A percentile compares a stretch with the other conserved stretches of the same genome.
Conservation (phyloP, 2,888 invertebrate genomes). For the Andrena trimmerana region DNA sequence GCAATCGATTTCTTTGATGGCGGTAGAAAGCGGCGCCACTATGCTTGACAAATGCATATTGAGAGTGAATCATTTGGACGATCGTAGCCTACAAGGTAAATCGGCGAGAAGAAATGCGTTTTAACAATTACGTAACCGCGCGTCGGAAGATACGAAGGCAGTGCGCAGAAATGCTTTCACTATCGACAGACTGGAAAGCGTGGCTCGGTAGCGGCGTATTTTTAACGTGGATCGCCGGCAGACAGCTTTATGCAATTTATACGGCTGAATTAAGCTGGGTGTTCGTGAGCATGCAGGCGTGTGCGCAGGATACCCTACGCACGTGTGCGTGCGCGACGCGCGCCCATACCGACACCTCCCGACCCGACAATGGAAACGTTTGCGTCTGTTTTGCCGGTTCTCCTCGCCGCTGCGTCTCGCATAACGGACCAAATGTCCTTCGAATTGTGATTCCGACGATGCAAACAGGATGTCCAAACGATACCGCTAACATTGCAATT, state of each 20-base stretch:
- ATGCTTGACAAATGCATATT: no score
- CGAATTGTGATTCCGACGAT: conserved; percentile 52
- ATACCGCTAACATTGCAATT: conserved; percentile 54
- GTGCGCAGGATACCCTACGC: conserved; percentile 1
- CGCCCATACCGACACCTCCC: not conserved
- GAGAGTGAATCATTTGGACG: no score
- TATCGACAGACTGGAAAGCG: conserved; percentile 65
- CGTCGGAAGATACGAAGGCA: conserved; percentile 42
- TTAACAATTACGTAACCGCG: conserved; percentile 16
- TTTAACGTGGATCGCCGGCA: conserved; percentile 51
- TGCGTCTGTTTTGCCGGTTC: conserved; percentile 26
- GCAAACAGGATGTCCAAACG: conserved; percentile 63
- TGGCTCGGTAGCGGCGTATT: conserved; percentile 40
- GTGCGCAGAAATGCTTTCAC: conserved; percentile 55
- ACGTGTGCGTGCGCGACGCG: not conserved
- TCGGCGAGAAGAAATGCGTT: not conserved
- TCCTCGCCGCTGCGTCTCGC: conserved; percentile 24
- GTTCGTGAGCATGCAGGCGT: conserved; percentile 15
- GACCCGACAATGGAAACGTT: conserved; percentile 39
- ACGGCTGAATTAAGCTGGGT: conserved; percentile 52
- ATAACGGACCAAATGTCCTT: conserved; percentile 53
- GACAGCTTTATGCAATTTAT: conserved; percentile 60
- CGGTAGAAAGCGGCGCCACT: no score
- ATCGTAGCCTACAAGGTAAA: not conserved
- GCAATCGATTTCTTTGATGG: no score